A percentile compares a stretch with the other conserved stretches of the same genome.
phyloP scores from a whole-genome alignment of 2,797 vertebrate species.

The Xyrichtys novacula region DNA sequence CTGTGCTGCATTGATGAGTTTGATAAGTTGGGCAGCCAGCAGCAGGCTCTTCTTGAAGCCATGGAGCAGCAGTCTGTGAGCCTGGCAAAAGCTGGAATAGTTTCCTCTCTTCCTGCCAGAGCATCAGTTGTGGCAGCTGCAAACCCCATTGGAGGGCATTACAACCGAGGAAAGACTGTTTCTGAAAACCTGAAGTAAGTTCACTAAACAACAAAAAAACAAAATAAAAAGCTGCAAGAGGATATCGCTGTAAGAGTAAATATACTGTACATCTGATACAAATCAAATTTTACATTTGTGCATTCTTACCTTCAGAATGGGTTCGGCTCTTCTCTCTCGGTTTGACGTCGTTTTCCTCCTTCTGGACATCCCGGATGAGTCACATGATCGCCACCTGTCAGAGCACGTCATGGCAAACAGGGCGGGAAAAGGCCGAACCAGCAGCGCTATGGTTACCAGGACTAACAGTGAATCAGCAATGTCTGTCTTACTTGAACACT shows the following conservation, averaged over 20 bases:
- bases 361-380: conserved; percentile 95
- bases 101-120: conserved; percentile 95
- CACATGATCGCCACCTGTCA: conserved; percentile 93
- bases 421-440: conserved; percentile 80
- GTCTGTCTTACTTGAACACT: conserved; percentile 88
- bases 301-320: conserved; percentile 86
- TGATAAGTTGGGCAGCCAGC: conserved; percentile 97
- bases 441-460: conserved; percentile 81
- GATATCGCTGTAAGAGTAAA: neutral
- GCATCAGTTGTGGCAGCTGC: conserved; percentile 96
- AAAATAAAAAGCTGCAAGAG: too few species aligned
- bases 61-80: conserved; percentile 99
- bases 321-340: conserved; percentile 94
- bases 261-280: neutral
- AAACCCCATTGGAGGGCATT: conserved; percentile 96
- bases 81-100: conserved; percentile 96
- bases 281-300: neutral
- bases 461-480: conserved; percentile 71
- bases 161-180: conserved; percentile 96
- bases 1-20: conserved; percentile 98
- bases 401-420: conserved; percentile 96
- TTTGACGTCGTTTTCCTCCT: conserved; percentile 98
- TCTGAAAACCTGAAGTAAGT: conserved; percentile 98
- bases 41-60: conserved; percentile 96
- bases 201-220: neutral